Conservation (phyloP, 2,888 invertebrate genomes). For the Syrista parreyssii region DNA sequence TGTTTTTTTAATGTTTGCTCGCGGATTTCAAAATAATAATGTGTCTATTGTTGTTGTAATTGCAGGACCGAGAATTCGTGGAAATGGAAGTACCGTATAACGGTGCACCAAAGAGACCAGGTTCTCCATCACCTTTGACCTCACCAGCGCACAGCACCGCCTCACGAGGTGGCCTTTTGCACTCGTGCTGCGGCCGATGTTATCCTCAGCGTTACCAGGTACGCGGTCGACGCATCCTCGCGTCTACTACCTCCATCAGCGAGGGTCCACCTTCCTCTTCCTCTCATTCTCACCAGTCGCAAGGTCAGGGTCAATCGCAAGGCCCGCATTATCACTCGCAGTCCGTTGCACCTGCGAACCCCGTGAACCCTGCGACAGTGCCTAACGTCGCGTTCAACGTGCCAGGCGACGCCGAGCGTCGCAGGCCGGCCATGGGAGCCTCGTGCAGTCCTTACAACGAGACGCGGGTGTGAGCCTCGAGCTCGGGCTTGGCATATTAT, state of each 20-base stretch:
- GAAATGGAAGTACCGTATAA: slow-evolving; percentile 96
- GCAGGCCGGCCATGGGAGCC: slow-evolving; percentile 26
- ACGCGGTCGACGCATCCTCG: slow-evolving; percentile 66
- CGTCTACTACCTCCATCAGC: slow-evolving; percentile 63
- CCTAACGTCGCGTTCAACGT: slow-evolving; percentile 62
- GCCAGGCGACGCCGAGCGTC: slow-evolving; percentile 54
- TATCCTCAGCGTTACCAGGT: slow-evolving; percentile 92
- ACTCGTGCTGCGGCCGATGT: slow-evolving; percentile 85
- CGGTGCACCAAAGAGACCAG: slow-evolving; percentile 92
- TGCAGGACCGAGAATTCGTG: slow-evolving; percentile 94
- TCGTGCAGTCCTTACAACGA: slow-evolving; percentile 61
- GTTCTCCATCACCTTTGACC: slow-evolving; percentile 87
- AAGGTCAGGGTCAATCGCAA: slow-evolving; percentile 38
- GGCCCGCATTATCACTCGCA: slow-evolving; percentile 35
- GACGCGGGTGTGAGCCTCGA: slow-evolving; percentile 58
- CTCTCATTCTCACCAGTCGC: slow-evolving; percentile 58
- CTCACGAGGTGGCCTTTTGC: slow-evolving; percentile 76
- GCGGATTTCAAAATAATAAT: too few relatives aligned
- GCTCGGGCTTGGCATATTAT: slow-evolving; percentile 24
- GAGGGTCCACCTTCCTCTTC: slow-evolving; percentile 58
- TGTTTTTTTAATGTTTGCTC: too few relatives aligned
- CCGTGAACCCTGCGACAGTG: slow-evolving; percentile 53
- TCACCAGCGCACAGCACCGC: slow-evolving; percentile 89
- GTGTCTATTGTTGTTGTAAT: too few relatives aligned
- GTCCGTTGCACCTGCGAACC: slow-evolving; percentile 51